A percentile compares a stretch with the other conserved stretches of the same genome.
phyloP scores from a whole-genome alignment of 2,113 vertebrate species.

The Apteryx owenii region DNA sequence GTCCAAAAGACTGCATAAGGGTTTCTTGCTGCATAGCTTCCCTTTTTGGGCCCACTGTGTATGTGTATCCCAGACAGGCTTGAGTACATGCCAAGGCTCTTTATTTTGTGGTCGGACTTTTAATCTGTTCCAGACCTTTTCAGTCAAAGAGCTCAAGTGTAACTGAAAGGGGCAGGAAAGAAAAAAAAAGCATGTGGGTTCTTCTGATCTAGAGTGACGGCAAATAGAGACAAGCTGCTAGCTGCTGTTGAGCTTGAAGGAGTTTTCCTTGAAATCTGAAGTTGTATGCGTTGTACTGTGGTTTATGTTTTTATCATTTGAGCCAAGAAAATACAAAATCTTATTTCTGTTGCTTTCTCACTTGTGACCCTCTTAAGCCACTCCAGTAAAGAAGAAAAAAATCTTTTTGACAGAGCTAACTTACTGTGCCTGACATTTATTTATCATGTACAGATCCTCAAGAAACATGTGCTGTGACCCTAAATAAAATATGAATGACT shows the following conservation, averaged over 20 bases:
- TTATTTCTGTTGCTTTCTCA: constrained; percentile 1
- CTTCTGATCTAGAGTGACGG: constrained; percentile 71
- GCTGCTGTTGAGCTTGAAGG: constrained; percentile 69
- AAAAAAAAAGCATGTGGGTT: constrained; percentile 35
- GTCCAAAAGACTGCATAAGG: constrained; percentile 58
- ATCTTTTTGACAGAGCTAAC: not conserved
- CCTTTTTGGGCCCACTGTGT: constrained; percentile 86
- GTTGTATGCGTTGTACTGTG: constrained; percentile 14
- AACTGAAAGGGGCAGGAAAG: constrained; percentile 73
- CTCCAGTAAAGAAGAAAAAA: not conserved
- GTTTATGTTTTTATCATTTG: constrained; percentile 55
- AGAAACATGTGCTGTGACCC: constrained; percentile 18
- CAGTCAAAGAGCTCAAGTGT: constrained; percentile 90
- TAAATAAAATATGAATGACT: constrained; percentile 16
- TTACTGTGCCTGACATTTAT: constrained; percentile 6
- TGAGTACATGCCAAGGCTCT: constrained; percentile 91
- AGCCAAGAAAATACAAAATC: constrained; percentile 63
- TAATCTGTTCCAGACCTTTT: constrained; percentile 99
- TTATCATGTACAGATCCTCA: not conserved
- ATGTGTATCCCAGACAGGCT: constrained; percentile 89
- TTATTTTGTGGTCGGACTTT: constrained; percentile 90
- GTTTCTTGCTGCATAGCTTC: constrained; percentile 76
- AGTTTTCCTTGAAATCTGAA: constrained; percentile 69
- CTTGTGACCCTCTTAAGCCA: constrained; percentile 37
- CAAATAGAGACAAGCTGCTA: constrained; percentile 78